phyloP scores from a whole-genome alignment of 2,797 vertebrate genomes.

The Ctenopoma multispine region DNA sequence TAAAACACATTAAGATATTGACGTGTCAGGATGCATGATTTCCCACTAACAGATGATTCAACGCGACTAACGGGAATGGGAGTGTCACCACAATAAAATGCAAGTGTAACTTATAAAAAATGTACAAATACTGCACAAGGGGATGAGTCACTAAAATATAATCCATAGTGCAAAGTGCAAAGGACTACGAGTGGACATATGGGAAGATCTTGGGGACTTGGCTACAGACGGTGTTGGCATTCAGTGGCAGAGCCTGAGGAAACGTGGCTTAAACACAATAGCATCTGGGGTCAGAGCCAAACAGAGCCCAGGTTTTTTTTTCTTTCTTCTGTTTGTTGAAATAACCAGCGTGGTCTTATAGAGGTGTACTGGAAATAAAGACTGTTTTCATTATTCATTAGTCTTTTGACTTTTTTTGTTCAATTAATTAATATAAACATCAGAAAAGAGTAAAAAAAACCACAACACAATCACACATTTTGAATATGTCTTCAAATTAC shows the following conservation, averaged over 20 bases:
- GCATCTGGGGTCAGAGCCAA: slow-evolving; percentile 66
- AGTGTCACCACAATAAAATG: slow-evolving; percentile 30
- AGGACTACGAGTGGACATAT: slow-evolving; percentile 58
- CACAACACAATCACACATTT: not conserved
- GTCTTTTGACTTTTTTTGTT: slow-evolving; percentile 14
- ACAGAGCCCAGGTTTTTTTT: slow-evolving; percentile 38
- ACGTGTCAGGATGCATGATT: slow-evolving; percentile 25
- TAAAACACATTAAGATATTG: slow-evolving; percentile 50
- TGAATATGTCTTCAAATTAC: slow-evolving; percentile 4
- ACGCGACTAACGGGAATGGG: slow-evolving; percentile 29
- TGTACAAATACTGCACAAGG: slow-evolving; percentile 15
- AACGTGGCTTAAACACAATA: slow-evolving; percentile 70
- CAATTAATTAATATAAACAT: slow-evolving; percentile 21
- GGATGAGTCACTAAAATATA: slow-evolving; percentile 49
- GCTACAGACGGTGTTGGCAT: slow-evolving; percentile 60
- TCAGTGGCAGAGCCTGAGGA: slow-evolving; percentile 56
- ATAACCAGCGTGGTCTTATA: slow-evolving; percentile 37
- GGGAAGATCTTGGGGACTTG: slow-evolving; percentile 54
- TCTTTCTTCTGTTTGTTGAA: slow-evolving; percentile 49
- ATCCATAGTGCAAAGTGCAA: slow-evolving; percentile 53
- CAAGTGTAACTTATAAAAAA: slow-evolving; percentile 50
- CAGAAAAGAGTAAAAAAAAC: slow-evolving; percentile 6
- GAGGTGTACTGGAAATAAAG: slow-evolving; percentile 13
- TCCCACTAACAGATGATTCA: slow-evolving; percentile 48
- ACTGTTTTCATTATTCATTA: slow-evolving; percentile 42